A percentile compares a stretch with the other conserved stretches of the same genome.
Evolutionary conservation across 2,113 vertebrate genomes (phyloP).

Genomic region (Crotalus horridus): DNA sequence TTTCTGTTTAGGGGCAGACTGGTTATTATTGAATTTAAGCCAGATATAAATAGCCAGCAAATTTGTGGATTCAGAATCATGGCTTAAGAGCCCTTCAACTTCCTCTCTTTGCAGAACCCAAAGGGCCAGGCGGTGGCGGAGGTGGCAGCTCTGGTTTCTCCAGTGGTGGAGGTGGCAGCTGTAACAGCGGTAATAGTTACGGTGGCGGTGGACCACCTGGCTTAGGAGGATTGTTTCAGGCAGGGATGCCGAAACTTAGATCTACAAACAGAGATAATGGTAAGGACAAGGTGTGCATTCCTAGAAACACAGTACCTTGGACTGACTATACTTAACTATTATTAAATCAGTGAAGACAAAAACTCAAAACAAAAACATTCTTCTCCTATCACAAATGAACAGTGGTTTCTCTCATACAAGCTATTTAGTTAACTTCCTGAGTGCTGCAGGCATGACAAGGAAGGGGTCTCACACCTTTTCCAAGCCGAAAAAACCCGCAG

Average conservation of each 20-base stretch:
- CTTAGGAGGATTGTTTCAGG: constrained; percentile 90
- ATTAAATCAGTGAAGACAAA: not conserved
- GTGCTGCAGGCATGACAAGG: not conserved
- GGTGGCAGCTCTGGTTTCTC: constrained; percentile 61
- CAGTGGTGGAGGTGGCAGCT: constrained; percentile 52
- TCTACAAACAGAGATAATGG: constrained; percentile 79
- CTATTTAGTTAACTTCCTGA: not conserved
- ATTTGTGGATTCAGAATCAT: not conserved
- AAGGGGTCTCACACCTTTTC: not conserved
- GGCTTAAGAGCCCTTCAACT: not conserved
- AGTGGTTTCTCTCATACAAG: not conserved
- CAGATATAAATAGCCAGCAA: not conserved
- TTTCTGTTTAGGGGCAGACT: not conserved
- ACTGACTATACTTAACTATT: not conserved
- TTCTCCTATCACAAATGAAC: not conserved
- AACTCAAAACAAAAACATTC: not conserved
- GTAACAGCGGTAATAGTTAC: constrained; percentile 52
- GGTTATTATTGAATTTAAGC: constrained; percentile 5
- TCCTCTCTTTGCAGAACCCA: constrained; percentile 81
- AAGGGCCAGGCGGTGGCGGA: constrained; percentile 68
- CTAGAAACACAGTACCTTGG: not conserved
- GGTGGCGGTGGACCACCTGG: constrained; percentile 73
- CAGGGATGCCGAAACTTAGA: constrained; percentile 92
- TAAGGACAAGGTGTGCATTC: constrained; percentile 47
- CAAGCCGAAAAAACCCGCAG: not conserved